A percentile compares a stretch with the other conserved stretches of the same genome.
Evolutionary conservation across 2,113 vertebrate species (phyloP).

Genomic region (Dipodomys ordii): DNA sequence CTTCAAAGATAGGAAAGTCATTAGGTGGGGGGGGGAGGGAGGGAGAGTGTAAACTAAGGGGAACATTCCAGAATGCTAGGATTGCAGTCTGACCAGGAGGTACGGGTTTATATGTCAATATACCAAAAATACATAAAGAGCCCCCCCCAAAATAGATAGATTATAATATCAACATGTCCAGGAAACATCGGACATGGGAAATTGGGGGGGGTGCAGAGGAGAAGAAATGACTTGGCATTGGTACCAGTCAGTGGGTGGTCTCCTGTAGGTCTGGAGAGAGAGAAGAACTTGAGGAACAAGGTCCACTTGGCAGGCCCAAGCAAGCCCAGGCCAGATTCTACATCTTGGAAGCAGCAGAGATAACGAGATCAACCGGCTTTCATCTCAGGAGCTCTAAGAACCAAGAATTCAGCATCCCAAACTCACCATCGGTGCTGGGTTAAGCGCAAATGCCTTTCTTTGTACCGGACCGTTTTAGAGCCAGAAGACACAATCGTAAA

Average conservation of each 20-base stretch:
- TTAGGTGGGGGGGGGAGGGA: slow-evolving; percentile 63
- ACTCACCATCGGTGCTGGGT: background rate
- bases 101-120: background rate
- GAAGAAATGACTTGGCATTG: too few species aligned
- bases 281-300: slow-evolving; percentile 70
- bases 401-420: background rate
- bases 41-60: background rate
- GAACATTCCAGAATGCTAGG: slow-evolving; percentile 46
- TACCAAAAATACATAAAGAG: background rate
- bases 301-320: slow-evolving; percentile 5
- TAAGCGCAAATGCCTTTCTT: background rate
- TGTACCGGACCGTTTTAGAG: background rate
- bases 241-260: slow-evolving; percentile 66
- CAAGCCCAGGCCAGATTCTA: slow-evolving; percentile 25
- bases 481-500: background rate
- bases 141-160: background rate
- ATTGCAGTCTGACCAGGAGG: background rate
- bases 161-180: background rate
- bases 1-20: slow-evolving; percentile 80
- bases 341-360: slow-evolving; percentile 45
- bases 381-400: slow-evolving; percentile 55
- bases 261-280: background rate
- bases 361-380: slow-evolving; percentile 32
- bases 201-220: background rate
- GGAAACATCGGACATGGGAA: slow-evolving; percentile 1